Percentiles rank a stretch among this genome's conserved stretches.
Conservation (phyloP, 2,797 vertebrate genomes). For the Choloepus didactylus region DNA sequence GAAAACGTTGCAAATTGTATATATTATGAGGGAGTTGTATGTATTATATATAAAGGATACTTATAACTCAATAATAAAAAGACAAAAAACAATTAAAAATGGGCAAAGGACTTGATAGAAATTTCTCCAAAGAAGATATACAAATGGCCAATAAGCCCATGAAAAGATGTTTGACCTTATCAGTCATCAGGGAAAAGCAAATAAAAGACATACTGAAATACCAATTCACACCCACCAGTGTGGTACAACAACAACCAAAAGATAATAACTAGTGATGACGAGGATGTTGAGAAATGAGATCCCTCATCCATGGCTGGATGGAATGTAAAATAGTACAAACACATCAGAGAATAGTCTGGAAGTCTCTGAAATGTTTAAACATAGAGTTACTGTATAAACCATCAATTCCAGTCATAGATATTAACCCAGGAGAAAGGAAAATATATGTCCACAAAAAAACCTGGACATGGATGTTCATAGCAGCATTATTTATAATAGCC, state of each 20-base stretch:
- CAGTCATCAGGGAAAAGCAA: neutral
- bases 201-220: neutral
- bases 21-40: neutral
- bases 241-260: neutral
- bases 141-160: neutral
- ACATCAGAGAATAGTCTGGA: neutral
- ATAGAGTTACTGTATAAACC: too few species aligned
- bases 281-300: neutral
- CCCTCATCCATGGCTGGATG: fast-evolving
- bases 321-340: neutral
- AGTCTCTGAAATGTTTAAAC: neutral
- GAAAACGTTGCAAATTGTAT: too few species aligned
- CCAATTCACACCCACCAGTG: neutral
- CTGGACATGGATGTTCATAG: neutral
- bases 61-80: neutral
- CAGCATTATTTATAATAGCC: neutral
- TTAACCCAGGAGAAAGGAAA: neutral
- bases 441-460: neutral
- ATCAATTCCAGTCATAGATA: neutral
- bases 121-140: neutral
- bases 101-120: neutral
- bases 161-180: neutral
- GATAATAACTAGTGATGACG: neutral
- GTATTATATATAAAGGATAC: neutral
- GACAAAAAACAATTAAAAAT: neutral